phyloP scores from a whole-genome alignment of 2,888 invertebrate species.

The Agrotis segetum region DNA sequence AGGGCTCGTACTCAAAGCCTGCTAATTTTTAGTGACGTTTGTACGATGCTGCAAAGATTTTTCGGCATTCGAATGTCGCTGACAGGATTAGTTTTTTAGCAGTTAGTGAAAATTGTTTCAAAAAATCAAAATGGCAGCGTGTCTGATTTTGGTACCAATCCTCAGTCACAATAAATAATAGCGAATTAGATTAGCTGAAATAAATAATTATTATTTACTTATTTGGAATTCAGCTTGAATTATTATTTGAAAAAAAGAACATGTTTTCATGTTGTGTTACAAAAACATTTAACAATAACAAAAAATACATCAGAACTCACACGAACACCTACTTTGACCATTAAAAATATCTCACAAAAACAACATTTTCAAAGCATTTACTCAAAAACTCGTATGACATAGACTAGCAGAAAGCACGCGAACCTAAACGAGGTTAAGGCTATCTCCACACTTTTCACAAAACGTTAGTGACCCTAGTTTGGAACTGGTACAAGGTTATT shows the following conservation, averaged over 20 bases:
- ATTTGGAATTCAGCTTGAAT: no score
- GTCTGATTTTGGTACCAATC: no score
- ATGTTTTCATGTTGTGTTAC: no score
- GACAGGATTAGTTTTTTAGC: neutral
- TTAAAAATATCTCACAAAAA: neutral
- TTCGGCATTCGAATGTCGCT: neutral
- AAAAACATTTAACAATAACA: no score
- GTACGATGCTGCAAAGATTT: neutral
- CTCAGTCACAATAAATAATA: no score
- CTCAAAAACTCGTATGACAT: neutral
- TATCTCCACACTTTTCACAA: conserved; percentile 21
- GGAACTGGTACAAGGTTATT: conserved; percentile 43
- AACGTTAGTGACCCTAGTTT: conserved; percentile 21
- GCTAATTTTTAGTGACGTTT: neutral
- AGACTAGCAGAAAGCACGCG: conserved; percentile 1
- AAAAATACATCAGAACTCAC: neutral
- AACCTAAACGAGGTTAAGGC: conserved; percentile 28
- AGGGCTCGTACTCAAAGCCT: conserved; percentile 51
- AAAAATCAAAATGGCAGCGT: no score
- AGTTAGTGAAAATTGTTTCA: no score
- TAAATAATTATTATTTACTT: no score
- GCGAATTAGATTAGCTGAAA: no score
- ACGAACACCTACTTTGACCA: no score
- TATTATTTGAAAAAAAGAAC: no score
- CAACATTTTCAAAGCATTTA: no score